Conservation (phyloP, 1,140 invertebrate genomes). For the Patella vulgata region DNA sequence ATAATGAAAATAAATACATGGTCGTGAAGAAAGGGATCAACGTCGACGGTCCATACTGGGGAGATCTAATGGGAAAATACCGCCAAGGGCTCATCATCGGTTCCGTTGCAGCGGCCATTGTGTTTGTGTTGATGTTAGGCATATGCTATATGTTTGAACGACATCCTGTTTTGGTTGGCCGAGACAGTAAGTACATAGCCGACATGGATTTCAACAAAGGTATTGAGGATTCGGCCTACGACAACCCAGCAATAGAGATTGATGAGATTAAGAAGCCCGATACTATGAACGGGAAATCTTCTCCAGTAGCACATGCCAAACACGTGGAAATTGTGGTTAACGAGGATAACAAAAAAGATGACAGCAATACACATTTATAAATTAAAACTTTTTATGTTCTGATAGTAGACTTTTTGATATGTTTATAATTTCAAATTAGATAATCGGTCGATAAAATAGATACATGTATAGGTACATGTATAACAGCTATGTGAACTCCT, state of each 20-base stretch:
- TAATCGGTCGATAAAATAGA: too few relatives aligned
- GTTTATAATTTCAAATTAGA: too few relatives aligned
- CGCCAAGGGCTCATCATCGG: conserved; percentile 40
- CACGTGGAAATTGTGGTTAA: not conserved
- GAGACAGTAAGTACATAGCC: conserved; percentile 7
- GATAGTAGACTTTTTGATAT: too few relatives aligned
- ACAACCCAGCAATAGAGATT: not conserved
- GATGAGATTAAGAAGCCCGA: not conserved
- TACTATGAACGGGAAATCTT: not conserved
- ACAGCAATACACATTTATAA: too few relatives aligned
- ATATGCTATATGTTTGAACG: conserved; percentile 31
- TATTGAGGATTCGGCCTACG: not conserved
- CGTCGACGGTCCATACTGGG: conserved; percentile 43
- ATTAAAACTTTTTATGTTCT: too few relatives aligned
- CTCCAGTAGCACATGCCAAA: not conserved
- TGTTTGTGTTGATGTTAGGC: conserved; percentile 25
- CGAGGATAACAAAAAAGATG: too few relatives aligned
- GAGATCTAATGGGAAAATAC: conserved; percentile 37
- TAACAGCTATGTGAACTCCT: too few relatives aligned
- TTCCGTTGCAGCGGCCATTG: conserved; percentile 32
- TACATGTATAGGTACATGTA: too few relatives aligned
- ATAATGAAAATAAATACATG: not conserved
- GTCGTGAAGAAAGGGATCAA: conserved; percentile 41
- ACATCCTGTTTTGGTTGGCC: conserved; percentile 12
- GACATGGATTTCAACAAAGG: not conserved